Percentiles rank a stretch among this genome's conserved stretches.
Evolutionary conservation across 2,113 vertebrate species (phyloP).

Genomic region (Microtus pennsylvanicus): DNA sequence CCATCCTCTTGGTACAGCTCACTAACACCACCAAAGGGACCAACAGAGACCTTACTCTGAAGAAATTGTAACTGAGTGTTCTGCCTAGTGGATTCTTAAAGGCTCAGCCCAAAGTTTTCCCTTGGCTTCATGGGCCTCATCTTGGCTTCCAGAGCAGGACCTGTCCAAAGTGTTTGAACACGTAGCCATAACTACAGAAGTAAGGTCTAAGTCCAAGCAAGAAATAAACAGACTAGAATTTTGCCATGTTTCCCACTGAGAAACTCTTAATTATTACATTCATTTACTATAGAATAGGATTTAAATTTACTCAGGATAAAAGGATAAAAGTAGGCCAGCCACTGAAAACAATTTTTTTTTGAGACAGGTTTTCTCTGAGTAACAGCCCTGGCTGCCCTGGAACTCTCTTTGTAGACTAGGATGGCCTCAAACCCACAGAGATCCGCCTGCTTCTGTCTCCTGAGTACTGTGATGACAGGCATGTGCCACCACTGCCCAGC

Average conservation of each 20-base stretch:
- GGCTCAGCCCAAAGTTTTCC: not conserved
- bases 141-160: not conserved
- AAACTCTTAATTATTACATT: not conserved
- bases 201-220: not conserved
- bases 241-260: not conserved
- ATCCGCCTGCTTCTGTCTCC: not conserved
- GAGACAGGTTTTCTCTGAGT: not conserved
- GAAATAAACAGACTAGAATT: not conserved
- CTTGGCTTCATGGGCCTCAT: not conserved
- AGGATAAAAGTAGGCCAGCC: not conserved
- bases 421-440: not conserved
- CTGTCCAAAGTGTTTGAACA: constrained; percentile 21
- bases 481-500: not conserved
- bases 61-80: constrained; percentile 11
- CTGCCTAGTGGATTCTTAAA: not conserved
- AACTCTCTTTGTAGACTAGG: not conserved
- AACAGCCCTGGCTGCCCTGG: not conserved
- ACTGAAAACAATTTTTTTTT: not conserved
- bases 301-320: not conserved
- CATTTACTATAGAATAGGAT: not conserved
- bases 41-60: not conserved
- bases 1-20: not conserved
- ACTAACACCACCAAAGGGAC: not conserved
- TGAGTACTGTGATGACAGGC: not conserved
- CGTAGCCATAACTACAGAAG: not conserved